phyloP scores from a whole-genome alignment of 1,140 invertebrate genomes.

The Drosophila grimshawi region DNA sequence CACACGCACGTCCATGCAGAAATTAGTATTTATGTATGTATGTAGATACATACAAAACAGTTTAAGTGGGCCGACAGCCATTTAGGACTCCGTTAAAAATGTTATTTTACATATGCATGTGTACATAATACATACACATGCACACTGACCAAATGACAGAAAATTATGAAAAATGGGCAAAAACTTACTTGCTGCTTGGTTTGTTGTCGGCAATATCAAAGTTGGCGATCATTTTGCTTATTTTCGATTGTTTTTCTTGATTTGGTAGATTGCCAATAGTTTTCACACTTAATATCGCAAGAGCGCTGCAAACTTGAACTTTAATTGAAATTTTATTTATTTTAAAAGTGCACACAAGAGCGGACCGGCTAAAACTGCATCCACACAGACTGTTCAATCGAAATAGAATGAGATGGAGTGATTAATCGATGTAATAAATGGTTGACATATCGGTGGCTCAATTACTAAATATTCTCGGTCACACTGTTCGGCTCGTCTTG shows the following conservation, averaged over 20 bases:
- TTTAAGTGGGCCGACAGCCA: not conserved
- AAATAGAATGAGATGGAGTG: slow-evolving; percentile 36
- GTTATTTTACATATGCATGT: slow-evolving; percentile 1
- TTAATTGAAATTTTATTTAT: slow-evolving; percentile 20
- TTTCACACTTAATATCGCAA: slow-evolving; percentile 1
- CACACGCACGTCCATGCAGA: not conserved
- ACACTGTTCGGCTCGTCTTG: slow-evolving; percentile 9
- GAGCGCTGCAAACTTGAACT: slow-evolving; percentile 3
- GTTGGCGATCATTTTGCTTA: slow-evolving; percentile 68
- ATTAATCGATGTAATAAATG: slow-evolving; percentile 32
- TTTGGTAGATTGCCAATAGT: slow-evolving; percentile 1
- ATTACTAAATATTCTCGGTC: not conserved
- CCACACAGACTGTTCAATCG: slow-evolving; percentile 33
- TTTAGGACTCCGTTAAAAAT: not conserved
- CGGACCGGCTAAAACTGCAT: slow-evolving; percentile 41
- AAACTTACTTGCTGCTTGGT: slow-evolving; percentile 79
- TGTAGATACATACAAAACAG: not conserved
- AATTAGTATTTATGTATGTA: not conserved
- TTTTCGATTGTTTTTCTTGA: slow-evolving; percentile 7
- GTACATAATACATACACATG: slow-evolving; percentile 8
- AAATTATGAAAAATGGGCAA: not conserved
- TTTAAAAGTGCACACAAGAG: slow-evolving; percentile 28
- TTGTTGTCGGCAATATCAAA: slow-evolving; percentile 75
- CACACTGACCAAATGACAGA: slow-evolving; percentile 2
- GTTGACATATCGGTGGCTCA: slow-evolving; percentile 5